Evolutionary conservation across 2,888 invertebrate genomes (phyloP), one percentile per base, ranked within the genome.

Genomic region (Ochlodes sylvanus): DNA sequence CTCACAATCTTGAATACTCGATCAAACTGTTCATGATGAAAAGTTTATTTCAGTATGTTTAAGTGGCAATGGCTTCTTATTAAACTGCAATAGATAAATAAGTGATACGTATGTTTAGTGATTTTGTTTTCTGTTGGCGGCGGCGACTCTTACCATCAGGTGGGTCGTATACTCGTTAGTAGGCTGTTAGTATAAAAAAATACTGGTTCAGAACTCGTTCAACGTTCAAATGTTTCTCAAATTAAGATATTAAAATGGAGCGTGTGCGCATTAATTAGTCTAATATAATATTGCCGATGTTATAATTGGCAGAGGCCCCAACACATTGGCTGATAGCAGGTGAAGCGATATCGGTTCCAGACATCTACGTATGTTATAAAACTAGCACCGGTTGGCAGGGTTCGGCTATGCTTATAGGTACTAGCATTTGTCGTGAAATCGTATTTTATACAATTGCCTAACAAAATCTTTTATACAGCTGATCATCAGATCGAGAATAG

Each of bases 301-400:
- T 47, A 14, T 47, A 41, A 55, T 44, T 44, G 63, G 42, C 54
- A 63, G 41, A 41, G 63, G 12, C 63, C 55, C 27, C 32, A 32
- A 60, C 34, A 55, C 42, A 63, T 55, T 21, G 10, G 6, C 54
- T 12, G 15, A 52, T 21, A 55, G 63, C 63, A 63, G 63, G 55
- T 63, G 63, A 14, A 15, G 27, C 7, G 17, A 7, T 63, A 63
- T 63, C 55, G 32, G 4, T 12, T 63, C 44, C 55, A 63, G 63
- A 63, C 63, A 56, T 63, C 55, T 63, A 32, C n/a, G 34, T 63
- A 61, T 61, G 52, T 38, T n/a, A 17, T 15, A 15, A 34, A 54
- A 63, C 54, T 63, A 55, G 50, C 42, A 63, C 54, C 54, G 52
- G 52, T 34, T 27, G 52, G 38, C 12, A 10, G 52, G 7, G 17